phyloP scores from a whole-genome alignment of 2,888 invertebrate genomes.

The Cheilosia grossa region DNA sequence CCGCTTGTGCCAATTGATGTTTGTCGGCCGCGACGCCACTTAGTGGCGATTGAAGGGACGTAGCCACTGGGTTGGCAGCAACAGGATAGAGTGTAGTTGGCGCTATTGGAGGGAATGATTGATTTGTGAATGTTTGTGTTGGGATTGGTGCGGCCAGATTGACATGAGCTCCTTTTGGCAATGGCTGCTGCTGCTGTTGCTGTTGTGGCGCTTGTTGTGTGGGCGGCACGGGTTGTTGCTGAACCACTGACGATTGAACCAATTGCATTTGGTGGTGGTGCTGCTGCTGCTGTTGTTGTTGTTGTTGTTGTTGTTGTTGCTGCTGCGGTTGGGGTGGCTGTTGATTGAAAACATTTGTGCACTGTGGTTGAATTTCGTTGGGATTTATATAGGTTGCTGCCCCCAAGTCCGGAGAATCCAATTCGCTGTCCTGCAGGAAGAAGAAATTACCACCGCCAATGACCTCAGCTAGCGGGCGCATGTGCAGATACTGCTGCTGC shows the following conservation, averaged over 20 bases:
- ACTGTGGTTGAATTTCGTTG: conserved; percentile 57
- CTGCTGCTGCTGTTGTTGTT: conserved; percentile 73
- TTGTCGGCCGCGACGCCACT: conserved; percentile 52
- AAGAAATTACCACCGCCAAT: conserved; percentile 91
- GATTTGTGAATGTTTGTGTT: conserved; percentile 93
- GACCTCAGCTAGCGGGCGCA: conserved; percentile 89
- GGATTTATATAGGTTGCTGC: conserved; percentile 45
- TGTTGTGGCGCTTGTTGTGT: conserved; percentile 78
- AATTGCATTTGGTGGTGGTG: conserved; percentile 60
- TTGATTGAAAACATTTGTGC: conserved; percentile 62
- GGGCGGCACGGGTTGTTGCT: conserved; percentile 74
- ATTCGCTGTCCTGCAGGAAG: conserved; percentile 95
- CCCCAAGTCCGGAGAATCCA: conserved; percentile 88
- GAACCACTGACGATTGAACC: conserved; percentile 53
- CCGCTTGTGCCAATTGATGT: conserved; percentile 60
- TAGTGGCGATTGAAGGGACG: conserved; percentile 60
- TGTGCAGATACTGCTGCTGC: conserved; percentile 85
- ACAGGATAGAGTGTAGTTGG: conserved; percentile 57
- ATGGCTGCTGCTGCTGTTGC: conserved; percentile 81
- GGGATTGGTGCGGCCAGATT: conserved; percentile 85
- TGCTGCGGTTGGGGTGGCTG: conserved; percentile 23
- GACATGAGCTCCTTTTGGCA: conserved; percentile 76
- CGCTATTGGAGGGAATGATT: conserved; percentile 86
- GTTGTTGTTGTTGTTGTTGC: conserved; percentile 65
- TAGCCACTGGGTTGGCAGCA: conserved; percentile 44